Conservation (phyloP, 2,113 vertebrate species). For the Pterocles gutturalis region DNA sequence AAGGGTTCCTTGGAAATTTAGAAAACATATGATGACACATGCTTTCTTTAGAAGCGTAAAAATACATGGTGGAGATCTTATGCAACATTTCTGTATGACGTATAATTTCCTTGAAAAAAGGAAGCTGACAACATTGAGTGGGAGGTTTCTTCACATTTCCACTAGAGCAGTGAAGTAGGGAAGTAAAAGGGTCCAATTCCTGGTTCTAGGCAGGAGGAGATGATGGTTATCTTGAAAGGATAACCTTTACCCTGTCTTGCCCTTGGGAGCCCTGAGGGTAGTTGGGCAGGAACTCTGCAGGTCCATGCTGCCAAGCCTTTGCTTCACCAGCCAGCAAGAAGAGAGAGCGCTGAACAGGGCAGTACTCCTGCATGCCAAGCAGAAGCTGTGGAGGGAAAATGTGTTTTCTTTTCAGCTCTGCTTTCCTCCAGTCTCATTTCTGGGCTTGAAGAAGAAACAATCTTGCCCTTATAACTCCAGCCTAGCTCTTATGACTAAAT, state of each 20-base stretch:
- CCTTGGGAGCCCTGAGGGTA: neutral
- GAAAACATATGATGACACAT: neutral
- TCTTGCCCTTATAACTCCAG: neutral
- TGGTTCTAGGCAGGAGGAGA: neutral
- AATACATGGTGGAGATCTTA: rapidly evolving
- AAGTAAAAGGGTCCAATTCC: neutral
- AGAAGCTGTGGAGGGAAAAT: neutral
- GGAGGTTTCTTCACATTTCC: neutral
- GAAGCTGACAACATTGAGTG: neutral
- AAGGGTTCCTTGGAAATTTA: neutral
- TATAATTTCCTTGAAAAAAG: neutral
- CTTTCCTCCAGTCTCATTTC: neutral
- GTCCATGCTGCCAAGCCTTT: neutral
- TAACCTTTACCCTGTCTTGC: neutral
- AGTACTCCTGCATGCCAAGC: rapidly evolving
- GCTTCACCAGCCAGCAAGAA: neutral
- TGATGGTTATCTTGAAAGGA: neutral
- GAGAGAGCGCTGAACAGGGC: neutral
- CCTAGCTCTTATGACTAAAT: neutral
- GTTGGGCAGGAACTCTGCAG: neutral
- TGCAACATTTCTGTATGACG: neutral
- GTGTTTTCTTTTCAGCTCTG: neutral
- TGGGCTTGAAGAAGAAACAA: neutral
- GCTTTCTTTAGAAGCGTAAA: neutral
- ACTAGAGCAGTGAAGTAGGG: neutral